Base-by-base conservation (phyloP, 1,140 invertebrate genomes). In the Trialeurodes vaporariorum region DNA sequence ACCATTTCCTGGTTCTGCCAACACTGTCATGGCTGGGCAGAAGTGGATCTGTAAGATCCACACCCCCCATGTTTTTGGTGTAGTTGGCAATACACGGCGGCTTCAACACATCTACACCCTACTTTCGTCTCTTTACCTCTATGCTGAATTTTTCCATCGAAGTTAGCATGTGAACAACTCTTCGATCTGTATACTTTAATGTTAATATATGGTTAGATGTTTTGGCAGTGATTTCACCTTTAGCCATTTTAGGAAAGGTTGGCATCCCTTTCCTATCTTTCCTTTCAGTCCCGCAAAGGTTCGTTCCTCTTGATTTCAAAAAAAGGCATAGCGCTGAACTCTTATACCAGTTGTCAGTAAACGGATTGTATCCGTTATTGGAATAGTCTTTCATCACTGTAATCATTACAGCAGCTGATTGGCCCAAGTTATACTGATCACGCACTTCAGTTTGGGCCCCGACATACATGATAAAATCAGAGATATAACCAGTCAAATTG, bases 281-380 rank as follows among this genome's bases (percentile, higher is more conserved):
- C 25, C 23, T 49, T 23, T 34, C 23, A 23, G 34, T 65, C 9
- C 64, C 64, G 21, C 34, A 58, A 23, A 49, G 21, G 9, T 65
- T 65, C 2, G 34, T 65, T 34, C 58, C 17, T 65, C 24, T 65
- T 40, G 27, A 25, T 58, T 24, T 17, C 23, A 58, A 25, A 23
- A 65, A 12, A 22, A 49, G 5, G 5, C 21, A 24, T 23, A 49
- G 58, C 1, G 23, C n/a, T 58, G 64, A 23, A 25, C 22, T 49
- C 25, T 26, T 40, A 25, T 65, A 65, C 64, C 64, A 65, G 64
- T 65, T 65, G n/a, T 65, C 40, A 65, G 34, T 49, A 58, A 24
- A 65, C 17, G 49, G 9, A 65, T 12, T 65, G 25, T 65, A 25
- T 23, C 23, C 64, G 27, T 65, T 65, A 24, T 40, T 23, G 5